Base-by-base conservation (phyloP, 2,797 vertebrate genomes). In the Cryptoprocta ferox region DNA sequence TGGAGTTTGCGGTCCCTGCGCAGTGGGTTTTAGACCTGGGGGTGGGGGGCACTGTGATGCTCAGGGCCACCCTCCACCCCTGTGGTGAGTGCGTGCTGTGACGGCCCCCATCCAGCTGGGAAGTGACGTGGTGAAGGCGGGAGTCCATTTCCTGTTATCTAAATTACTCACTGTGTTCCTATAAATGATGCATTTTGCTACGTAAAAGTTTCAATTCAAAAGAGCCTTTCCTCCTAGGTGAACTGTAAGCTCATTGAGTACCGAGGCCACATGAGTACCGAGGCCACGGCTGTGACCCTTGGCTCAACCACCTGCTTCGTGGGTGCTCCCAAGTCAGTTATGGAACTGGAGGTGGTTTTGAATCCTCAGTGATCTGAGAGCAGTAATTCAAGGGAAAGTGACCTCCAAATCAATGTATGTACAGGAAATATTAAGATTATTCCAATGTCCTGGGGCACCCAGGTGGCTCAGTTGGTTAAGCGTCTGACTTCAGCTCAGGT, bases 1-100 rank as follows among this genome's bases (percentile, higher is more conserved):
- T 0, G 5, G 65, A 59, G 1, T 9, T 12, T 9, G 3, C 4
- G 84, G 13, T 28, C 50, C 45, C 48, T 13, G 9, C 15, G 28
- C 8, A 1, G 37, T 53, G 12, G 11, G 1, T 15, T 11, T 26
- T 0, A 6, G 28, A 66, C 8, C 2, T 6, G 4, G 11, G 30
- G 30, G 1, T 0, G 35, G 19, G 30, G 28, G 10, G 10, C 5
- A 2, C 9, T 30, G 28, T 19, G 59, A 7, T 16, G 30, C 3
- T 21, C 24, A 5, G 14, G 61, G 9, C 15, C 5, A 61, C 18
- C 2, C 28, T 10, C 37, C 7, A 11, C 14, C 35, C 9, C 15
- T 1, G 10, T 4, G 10, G 4, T 19, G 53, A 45, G 39, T 16
- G 39, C 1, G 19, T 56, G 53, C 18, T 56, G 53, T 56, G 53